Conservation (phyloP, 2,113 vertebrate species). For the Tachysurus fulvidraco region DNA sequence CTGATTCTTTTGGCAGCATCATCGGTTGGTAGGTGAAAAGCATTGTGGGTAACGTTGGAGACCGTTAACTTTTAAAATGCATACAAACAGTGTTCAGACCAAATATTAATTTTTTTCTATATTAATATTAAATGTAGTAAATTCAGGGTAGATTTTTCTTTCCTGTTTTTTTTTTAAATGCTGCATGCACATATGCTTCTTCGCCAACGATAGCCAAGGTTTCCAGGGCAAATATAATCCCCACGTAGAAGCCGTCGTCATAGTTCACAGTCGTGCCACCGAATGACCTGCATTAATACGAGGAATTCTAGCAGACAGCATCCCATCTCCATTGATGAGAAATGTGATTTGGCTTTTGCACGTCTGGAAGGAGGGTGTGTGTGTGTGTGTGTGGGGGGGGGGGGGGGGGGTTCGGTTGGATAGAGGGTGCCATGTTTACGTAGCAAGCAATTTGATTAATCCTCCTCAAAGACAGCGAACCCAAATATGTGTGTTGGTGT, state of each 20-base stretch:
- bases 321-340: conserved; percentile 27
- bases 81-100: neutral
- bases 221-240: neutral
- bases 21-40: too few relatives aligned
- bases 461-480: conserved; percentile 64
- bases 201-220: neutral
- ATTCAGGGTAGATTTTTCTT: neutral
- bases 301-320: conserved; percentile 3
- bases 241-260: neutral
- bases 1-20: neutral
- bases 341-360: conserved; percentile 35
- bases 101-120: too few relatives aligned
- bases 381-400: neutral
- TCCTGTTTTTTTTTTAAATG: neutral
- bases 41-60: neutral
- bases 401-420: neutral
- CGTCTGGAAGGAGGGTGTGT: neutral
- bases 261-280: neutral
- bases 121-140: too few relatives aligned
- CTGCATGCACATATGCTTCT: conserved; percentile 1
- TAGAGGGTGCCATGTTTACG: conserved; percentile 52
- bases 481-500: conserved; percentile 69
- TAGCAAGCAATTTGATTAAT: conserved; percentile 65
- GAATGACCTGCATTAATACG: neutral
- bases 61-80: neutral